Evolutionary conservation across 2,797 vertebrate species (phyloP), one percentile per base, ranked within the genome.

Genomic region (Peromyscus nudipes): DNA sequence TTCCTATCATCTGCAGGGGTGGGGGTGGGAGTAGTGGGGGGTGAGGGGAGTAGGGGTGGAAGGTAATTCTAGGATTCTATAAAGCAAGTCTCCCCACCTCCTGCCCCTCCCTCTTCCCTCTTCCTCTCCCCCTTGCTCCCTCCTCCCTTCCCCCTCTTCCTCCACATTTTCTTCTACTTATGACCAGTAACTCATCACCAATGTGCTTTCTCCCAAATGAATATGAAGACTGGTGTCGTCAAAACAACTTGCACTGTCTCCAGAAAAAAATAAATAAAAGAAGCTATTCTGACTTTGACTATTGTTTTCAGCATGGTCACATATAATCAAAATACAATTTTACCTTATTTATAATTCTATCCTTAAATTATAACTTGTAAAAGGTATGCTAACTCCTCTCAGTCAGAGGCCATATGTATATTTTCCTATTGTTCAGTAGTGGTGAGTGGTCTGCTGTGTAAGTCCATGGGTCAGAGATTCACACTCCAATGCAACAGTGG

Each of bases 41-140:
- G 14, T 55, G 14, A 4, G n/a, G n/a, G 34, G 25, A 25, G 37
- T 82, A 13, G 79, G 17, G 17, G 71, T 13, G 17, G 21, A 46
- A 79, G 37, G 2, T 43, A 43, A 85, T 75, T 89, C 67, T 10
- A 83, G 55, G 12, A 89, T 60, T 85, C 8, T 6, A 34, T 34
- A 62, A 16, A 34, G 12, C 37, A 49, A 46, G 46, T 69, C 1
- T 6, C 29, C 14, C 14, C 3, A 6, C 23, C 1, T 8, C 17
- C 21, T 10, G 1, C 6, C 40, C 13, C 0, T 23, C 10, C 21
- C 19, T 0, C 1, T 37, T 46, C 3, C 0, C 2, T 34, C 57
- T 43, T 76, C 37, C 1, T 19, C 31, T 4, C 1, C 0, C 19
- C 6, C 10, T 27, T 14, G 5, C 14, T 12, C 10, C 8, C 27